Evolutionary conservation across 2,888 invertebrate genomes (phyloP), one percentile per base, ranked within the genome.

Genomic region (Stramonita haemastoma): DNA sequence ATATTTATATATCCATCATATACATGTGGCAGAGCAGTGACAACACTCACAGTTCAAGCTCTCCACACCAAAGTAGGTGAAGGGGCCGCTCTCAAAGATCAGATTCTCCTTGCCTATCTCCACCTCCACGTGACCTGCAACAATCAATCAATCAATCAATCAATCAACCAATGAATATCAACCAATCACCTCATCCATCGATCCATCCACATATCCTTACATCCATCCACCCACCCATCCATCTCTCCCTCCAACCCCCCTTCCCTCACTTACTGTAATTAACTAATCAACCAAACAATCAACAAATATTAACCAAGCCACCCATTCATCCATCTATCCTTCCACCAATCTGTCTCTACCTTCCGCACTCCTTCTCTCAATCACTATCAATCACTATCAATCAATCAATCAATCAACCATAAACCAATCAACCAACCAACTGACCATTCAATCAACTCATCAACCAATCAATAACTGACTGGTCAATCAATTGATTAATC

Each of bases 61-160:
- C 96, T 98, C 98, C 29, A 98, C 97, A 4, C 98, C 98, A 96
- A 99, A 99, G 96, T 98, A 98, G 0, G 98, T 98, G 96, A 99
- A 99, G 46, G 99, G 99, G 0, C 99, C 99, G 90, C 98, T 98
- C 95, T 99, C 99, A 96, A 99, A 99, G 89, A 98, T 97, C 94
- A 99, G 97, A 96, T 98, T 98, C 96, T 99, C 99, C 91, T 97
- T 97, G 0, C 99, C 99, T 90, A 99, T 98, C 0, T 98, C 98
- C 89, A 99, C 99, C 96, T 99, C 98, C 79, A 98, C 99, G 46
- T 98, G 97, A 0, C 99, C 95, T 94, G 93, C n/a, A 46, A 70
- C 32, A 79, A 26, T 17, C 77, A 32, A 34, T 32, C 77, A 8
- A 32, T 32, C 77, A 32, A 22, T 73, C 73, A 73, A 73, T 73